phyloP scores from a whole-genome alignment of 2,113 vertebrate species.

The Fulica atra region DNA sequence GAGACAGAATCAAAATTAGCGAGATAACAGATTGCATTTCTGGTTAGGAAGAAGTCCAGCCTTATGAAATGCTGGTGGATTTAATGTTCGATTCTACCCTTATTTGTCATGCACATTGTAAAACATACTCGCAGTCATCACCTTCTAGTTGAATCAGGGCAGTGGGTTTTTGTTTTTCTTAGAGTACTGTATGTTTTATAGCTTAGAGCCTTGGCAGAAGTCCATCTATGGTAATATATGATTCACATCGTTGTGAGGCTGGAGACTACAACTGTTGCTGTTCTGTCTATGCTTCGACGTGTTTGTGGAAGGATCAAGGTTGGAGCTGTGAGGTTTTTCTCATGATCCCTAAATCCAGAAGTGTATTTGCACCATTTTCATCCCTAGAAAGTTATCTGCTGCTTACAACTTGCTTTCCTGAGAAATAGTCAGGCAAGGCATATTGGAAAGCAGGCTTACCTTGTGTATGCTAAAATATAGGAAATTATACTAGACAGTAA shows the following conservation, averaged over 20 bases:
- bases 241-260: not conserved
- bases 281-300: not conserved
- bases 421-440: not conserved
- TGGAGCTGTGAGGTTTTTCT: not conserved
- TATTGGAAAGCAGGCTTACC: not conserved
- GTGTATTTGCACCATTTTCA: conserved; percentile 1
- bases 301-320: conserved; percentile 2
- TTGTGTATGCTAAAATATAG: not conserved
- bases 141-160: not conserved
- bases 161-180: not conserved
- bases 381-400: not conserved
- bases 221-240: not conserved
- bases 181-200: not conserved
- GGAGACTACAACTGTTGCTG: not conserved
- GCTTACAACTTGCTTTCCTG: not conserved
- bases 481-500: not conserved
- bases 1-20: conserved; percentile 43
- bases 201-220: not conserved
- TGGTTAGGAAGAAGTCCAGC: not conserved
- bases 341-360: not conserved
- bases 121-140: not conserved
- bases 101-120: not conserved
- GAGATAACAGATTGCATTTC: not conserved
- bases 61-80: not conserved
- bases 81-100: not conserved